Conservation (phyloP, 2,113 vertebrate genomes). For the Chloroceryle aenea region DNA sequence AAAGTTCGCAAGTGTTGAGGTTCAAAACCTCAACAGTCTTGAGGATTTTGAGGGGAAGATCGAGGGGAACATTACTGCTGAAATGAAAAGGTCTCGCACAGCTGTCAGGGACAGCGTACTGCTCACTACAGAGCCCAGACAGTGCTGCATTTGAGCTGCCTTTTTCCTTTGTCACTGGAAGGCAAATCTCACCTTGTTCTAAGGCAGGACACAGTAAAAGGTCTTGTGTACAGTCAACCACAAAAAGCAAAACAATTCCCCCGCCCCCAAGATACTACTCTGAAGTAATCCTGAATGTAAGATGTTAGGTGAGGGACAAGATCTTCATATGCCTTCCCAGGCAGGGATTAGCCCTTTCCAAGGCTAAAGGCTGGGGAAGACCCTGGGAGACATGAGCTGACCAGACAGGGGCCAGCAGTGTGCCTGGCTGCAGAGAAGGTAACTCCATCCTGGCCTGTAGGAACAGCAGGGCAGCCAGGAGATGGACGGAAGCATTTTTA, state of each 20-base stretch:
- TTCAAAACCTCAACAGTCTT: not conserved
- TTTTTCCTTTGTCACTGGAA: not conserved
- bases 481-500: not conserved
- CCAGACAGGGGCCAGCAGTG: not conserved
- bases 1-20: not conserved
- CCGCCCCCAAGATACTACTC: not conserved
- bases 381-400: not conserved
- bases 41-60: not conserved
- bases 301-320: not conserved
- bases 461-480: not conserved
- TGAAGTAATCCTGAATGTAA: not conserved
- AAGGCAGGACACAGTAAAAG: not conserved
- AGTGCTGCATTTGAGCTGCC: not conserved
- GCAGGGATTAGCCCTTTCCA: not conserved
- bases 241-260: not conserved
- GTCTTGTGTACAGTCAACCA: not conserved
- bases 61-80: not conserved
- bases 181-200: not conserved
- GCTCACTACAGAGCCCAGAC: not conserved
- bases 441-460: not conserved
- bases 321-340: not conserved
- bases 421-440: not conserved
- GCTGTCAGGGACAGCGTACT: not conserved
- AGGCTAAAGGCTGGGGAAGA: not conserved
- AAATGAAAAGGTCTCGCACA: not conserved